Evolutionary conservation across 2,888 invertebrate genomes (phyloP).

Genomic region (Thumatha senex): DNA sequence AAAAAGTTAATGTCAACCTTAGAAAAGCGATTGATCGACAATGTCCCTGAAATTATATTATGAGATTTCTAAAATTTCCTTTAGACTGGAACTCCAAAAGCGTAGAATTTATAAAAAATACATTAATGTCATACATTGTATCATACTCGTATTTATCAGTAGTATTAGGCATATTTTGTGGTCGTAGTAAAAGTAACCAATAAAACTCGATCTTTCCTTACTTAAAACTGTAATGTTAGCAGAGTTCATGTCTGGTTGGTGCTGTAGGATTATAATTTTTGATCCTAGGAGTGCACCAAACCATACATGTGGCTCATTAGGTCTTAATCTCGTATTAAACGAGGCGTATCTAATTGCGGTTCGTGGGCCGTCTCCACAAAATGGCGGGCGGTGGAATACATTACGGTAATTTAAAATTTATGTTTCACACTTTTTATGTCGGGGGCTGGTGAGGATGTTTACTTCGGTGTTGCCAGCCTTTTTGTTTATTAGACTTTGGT

Average conservation of each 20-base stretch:
- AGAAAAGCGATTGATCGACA: no score
- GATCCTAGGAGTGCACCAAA: slow-evolving; percentile 72
- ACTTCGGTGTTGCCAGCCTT: slow-evolving; percentile 25
- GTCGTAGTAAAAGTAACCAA: no score
- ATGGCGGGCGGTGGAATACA: slow-evolving; percentile 54
- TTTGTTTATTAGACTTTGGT: slow-evolving; percentile 24
- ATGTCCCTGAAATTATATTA: no score
- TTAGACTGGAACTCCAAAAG: no score
- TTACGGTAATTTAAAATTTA: slow-evolving; percentile 65
- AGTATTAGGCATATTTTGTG: no score
- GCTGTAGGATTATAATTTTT: slow-evolving; percentile 67
- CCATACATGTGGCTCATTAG: slow-evolving; percentile 78
- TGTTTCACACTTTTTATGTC: slow-evolving; percentile 53
- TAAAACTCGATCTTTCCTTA: no score
- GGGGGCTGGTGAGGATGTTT: no score
- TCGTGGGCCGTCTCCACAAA: slow-evolving; percentile 51
- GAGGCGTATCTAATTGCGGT: slow-evolving; percentile 75
- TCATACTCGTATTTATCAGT: no score
- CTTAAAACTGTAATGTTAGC: neutral
- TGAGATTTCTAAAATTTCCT: no score
- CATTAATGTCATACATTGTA: no score
- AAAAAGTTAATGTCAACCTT: no score
- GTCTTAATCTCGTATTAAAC: slow-evolving; percentile 74
- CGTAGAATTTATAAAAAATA: no score
- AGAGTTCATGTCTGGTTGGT: slow-evolving; percentile 47